Evolutionary conservation across 2,797 vertebrate genomes (phyloP).

Genomic region (Telmatherina bonti): DNA sequence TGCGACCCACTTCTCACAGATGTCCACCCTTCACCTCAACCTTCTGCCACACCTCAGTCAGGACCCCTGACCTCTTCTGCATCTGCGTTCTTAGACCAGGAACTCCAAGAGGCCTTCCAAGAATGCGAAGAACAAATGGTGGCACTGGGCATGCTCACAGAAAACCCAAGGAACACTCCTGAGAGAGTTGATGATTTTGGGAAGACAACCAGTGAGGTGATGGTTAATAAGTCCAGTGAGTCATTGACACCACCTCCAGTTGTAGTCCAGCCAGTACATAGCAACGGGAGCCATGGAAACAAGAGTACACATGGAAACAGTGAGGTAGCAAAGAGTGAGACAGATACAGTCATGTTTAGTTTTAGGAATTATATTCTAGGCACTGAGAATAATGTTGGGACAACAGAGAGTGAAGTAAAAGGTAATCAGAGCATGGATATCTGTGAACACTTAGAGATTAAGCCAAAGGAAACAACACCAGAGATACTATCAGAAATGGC

Average conservation of each 20-base stretch:
- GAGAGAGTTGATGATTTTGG: constrained; percentile 36
- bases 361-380: constrained; percentile 85
- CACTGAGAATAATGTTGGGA: constrained; percentile 25
- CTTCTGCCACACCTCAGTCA: constrained; percentile 45
- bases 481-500: constrained; percentile 35
- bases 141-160: constrained; percentile 66
- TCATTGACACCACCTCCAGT: constrained; percentile 67
- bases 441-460: constrained; percentile 24
- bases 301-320: constrained; percentile 73
- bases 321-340: constrained; percentile 65
- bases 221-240: constrained; percentile 64
- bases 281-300: constrained; percentile 74
- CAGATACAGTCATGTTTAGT: constrained; percentile 79
- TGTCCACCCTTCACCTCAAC: constrained; percentile 44
- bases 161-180: constrained; percentile 28
- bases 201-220: constrained; percentile 52
- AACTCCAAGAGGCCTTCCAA: constrained; percentile 82
- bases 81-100: constrained; percentile 70
- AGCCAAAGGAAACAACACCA: constrained; percentile 31
- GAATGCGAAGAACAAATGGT: constrained; percentile 86
- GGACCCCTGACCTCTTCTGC: constrained; percentile 50
- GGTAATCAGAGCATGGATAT: constrained; percentile 14
- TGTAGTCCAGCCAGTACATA: constrained; percentile 63
- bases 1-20: constrained; percentile 71
- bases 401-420: constrained; percentile 39